These are phyloP conservation scores for Schizopygopsis malacanthus DNA, from an alignment of 2,797 vertebrate species.

Conservation along the genomic window DNA sequence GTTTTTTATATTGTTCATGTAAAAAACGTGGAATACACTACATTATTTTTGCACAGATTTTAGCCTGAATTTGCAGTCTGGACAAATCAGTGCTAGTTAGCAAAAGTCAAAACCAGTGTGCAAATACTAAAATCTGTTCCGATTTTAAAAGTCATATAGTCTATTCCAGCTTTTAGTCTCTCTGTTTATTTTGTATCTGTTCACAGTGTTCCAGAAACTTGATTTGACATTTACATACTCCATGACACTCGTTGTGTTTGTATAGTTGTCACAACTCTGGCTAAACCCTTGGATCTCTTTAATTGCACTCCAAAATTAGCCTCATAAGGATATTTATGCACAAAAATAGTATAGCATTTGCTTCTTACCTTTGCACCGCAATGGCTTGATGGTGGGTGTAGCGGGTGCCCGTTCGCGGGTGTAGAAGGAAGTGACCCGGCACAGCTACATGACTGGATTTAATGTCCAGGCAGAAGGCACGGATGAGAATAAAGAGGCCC, in stretches of 20 bases:
- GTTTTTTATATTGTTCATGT: background rate
- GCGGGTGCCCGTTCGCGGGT: constrained; percentile 79
- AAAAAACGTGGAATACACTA: background rate
- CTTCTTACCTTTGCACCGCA: constrained; percentile 79
- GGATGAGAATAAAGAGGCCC: constrained; percentile 68
- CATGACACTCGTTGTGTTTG: background rate
- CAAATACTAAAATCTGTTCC: background rate
- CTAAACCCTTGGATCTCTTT: background rate
- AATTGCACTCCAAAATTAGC: background rate
- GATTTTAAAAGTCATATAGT: background rate
- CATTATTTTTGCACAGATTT: background rate
- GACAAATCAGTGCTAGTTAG: background rate
- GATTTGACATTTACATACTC: constrained; percentile 2
- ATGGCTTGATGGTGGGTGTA: constrained; percentile 80
- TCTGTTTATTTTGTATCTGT: constrained; percentile 8
- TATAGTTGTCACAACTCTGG: background rate
- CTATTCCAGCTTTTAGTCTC: background rate
- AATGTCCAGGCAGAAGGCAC: constrained; percentile 62
- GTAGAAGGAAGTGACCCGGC: constrained; percentile 80
- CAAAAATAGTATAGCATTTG: background rate
- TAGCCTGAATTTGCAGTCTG: background rate
- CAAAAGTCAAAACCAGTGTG: background rate
- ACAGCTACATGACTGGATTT: constrained; percentile 72
- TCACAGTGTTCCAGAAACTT: background rate
- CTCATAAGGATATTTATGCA: background rate